Percentiles rank a stretch among this genome's conserved stretches.
Conservation (phyloP, 1,140 invertebrate species). For the Zaprionus ornatus region DNA sequence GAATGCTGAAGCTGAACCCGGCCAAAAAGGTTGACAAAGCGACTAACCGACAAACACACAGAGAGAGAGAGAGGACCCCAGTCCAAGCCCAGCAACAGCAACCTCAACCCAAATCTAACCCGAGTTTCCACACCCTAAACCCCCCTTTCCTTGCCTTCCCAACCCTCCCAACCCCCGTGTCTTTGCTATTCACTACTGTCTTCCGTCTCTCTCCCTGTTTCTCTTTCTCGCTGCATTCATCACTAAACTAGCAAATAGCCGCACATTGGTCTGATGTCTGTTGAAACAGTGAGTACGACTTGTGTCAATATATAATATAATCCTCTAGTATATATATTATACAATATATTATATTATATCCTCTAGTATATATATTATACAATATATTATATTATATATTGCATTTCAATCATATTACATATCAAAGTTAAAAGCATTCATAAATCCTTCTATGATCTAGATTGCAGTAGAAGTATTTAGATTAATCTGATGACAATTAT, state of each 20-base stretch:
- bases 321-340: too few relatives aligned
- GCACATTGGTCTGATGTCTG: conserved; percentile 14
- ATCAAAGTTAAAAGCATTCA: too few relatives aligned
- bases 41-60: conserved; percentile 16
- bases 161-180: too few relatives aligned
- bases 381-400: too few relatives aligned
- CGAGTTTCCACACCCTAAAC: too few relatives aligned
- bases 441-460: too few relatives aligned
- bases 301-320: too few relatives aligned
- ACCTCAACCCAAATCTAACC: neutral
- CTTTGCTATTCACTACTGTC: neutral
- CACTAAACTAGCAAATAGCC: neutral
- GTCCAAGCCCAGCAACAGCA: neutral
- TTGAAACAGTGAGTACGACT: neutral
- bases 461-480: too few relatives aligned
- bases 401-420: too few relatives aligned
- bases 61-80: neutral
- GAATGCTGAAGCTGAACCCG: conserved; percentile 21
- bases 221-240: neutral
- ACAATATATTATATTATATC: too few relatives aligned
- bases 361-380: too few relatives aligned
- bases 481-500: too few relatives aligned
- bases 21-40: conserved; percentile 35
- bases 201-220: neutral
- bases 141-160: neutral